Percentiles rank a stretch among this genome's conserved stretches.
Evolutionary conservation across 2,888 invertebrate species (phyloP).

Genomic region (Parochlus steinenii): DNA sequence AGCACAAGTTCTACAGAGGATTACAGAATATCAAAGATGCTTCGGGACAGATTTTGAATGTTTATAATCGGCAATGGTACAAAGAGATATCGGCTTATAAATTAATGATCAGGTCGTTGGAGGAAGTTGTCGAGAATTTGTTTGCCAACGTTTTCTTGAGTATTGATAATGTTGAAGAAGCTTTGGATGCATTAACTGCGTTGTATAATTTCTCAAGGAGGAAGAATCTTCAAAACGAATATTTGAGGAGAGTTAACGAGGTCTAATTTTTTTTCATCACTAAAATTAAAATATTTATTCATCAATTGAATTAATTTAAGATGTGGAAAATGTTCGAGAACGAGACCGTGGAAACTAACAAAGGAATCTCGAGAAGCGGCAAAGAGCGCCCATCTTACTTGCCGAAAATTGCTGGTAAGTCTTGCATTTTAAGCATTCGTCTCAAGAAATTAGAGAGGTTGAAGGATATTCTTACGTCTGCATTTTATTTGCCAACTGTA

Average conservation of each 20-base stretch:
- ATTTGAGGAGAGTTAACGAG: slow-evolving; percentile 47
- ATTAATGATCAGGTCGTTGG: slow-evolving; percentile 34
- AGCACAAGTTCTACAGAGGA: slow-evolving; percentile 51
- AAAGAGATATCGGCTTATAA: slow-evolving; percentile 29
- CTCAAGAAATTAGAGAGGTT: slow-evolving; percentile 3
- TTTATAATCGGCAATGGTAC: slow-evolving; percentile 62
- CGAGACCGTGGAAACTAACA: slow-evolving; percentile 57
- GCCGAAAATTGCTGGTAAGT: slow-evolving; percentile 53
- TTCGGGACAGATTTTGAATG: slow-evolving; percentile 51
- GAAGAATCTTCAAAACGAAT: slow-evolving; percentile 49
- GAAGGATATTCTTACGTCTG: slow-evolving; percentile 1
- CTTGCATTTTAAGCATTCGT: slow-evolving; percentile 1
- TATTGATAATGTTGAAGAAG: slow-evolving; percentile 65
- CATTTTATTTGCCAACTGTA: slow-evolving; percentile 9
- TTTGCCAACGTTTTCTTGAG: slow-evolving; percentile 62
- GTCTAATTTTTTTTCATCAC: slow-evolving; percentile 28
- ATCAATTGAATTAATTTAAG: slow-evolving; percentile 23
- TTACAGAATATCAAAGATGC: slow-evolving; percentile 42
- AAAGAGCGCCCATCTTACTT: slow-evolving; percentile 45
- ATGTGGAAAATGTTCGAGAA: slow-evolving; percentile 59
- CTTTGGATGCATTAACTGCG: slow-evolving; percentile 56
- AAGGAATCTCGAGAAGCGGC: slow-evolving; percentile 43
- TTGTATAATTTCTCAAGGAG: slow-evolving; percentile 63
- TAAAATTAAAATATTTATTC: not conserved
- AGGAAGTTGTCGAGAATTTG: slow-evolving; percentile 70